These are phyloP conservation scores for Micropoecilia bifurca DNA, from an alignment of 2,797 vertebrate genomes.

Conservation along the genomic window DNA sequence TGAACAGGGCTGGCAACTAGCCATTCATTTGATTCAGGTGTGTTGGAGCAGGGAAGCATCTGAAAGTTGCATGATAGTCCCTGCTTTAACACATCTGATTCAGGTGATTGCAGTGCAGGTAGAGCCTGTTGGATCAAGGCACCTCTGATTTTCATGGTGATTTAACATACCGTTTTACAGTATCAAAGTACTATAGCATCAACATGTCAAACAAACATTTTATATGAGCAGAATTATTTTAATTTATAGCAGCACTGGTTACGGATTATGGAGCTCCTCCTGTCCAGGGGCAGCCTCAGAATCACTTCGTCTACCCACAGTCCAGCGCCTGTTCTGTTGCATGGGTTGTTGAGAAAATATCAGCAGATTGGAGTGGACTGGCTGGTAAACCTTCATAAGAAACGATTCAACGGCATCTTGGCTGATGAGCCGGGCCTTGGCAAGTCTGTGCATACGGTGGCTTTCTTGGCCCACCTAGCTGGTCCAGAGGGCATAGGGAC, in stretches of 20 bases:
- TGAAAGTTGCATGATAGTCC: too few species aligned
- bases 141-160: neutral
- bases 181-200: neutral
- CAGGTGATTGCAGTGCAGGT: too few species aligned
- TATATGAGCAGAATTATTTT: neutral
- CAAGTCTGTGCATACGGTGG: slow-evolving; percentile 92
- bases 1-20: too few species aligned
- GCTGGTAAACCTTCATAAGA: slow-evolving; percentile 89
- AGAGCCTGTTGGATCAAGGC: neutral
- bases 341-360: slow-evolving; percentile 90
- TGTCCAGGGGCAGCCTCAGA: slow-evolving; percentile 90
- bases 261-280: slow-evolving; percentile 83
- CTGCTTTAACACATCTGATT: neutral
- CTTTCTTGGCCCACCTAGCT: slow-evolving; percentile 90
- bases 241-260: neutral
- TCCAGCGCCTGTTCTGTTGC: slow-evolving; percentile 83
- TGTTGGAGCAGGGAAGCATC: too few species aligned
- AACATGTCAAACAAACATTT: neutral
- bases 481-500: slow-evolving; percentile 93
- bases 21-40: too few species aligned
- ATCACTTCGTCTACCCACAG: slow-evolving; percentile 73
- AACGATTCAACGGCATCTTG: slow-evolving; percentile 91
- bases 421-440: slow-evolving; percentile 93
- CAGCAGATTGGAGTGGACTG: slow-evolving; percentile 94
- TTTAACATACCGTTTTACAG: neutral